Evolutionary conservation across 2,113 vertebrate species (phyloP).

Genomic region (Pseudorasbora parva): DNA sequence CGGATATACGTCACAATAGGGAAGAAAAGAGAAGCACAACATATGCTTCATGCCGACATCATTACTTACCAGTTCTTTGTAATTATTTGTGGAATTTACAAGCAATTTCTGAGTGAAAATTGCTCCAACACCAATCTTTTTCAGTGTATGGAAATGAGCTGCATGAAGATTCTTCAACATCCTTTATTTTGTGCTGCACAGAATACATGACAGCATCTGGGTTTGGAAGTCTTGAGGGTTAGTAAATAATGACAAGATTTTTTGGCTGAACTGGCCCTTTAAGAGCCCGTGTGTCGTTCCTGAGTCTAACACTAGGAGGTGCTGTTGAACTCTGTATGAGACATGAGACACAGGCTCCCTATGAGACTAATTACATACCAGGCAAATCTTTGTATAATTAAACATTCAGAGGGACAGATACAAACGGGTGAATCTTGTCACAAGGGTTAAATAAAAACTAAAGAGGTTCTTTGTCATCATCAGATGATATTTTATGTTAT

Average conservation of each 20-base stretch:
- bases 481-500: not conserved
- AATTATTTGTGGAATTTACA: no score
- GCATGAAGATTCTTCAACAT: not conserved
- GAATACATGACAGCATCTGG: not conserved
- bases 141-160: not conserved
- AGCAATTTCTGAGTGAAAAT: no score
- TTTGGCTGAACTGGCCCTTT: not conserved
- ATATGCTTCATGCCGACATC: no score
- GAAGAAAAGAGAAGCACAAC: no score
- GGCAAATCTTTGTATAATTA: not conserved
- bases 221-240: not conserved
- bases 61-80: no score
- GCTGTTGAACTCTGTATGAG: conserved; percentile 1
- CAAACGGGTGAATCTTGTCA: not conserved
- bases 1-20: no score
- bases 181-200: not conserved
- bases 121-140: no score
- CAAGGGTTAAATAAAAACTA: not conserved
- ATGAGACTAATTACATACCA: not conserved
- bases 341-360: not conserved
- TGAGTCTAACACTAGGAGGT: not conserved
- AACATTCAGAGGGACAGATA: not conserved
- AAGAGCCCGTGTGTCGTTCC: not conserved
- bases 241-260: no score
- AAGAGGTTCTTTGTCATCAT: not conserved